These are phyloP conservation scores for Oostethus manadensis DNA, from an alignment of 2,113 vertebrate genomes.

Conservation along the genomic window DNA sequence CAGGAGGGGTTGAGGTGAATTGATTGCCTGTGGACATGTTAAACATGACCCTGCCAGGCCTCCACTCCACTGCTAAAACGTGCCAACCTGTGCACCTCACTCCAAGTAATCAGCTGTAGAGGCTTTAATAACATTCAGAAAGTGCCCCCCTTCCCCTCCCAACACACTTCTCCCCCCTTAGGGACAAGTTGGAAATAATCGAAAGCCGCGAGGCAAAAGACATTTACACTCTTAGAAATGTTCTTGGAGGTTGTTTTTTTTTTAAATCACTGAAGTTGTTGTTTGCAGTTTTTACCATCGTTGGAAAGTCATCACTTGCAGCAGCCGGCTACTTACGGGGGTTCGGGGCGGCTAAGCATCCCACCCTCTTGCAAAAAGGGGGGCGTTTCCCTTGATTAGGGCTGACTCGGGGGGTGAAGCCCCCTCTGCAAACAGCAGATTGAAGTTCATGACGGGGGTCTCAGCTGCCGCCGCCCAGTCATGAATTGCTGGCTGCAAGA, in stretches of 20 bases:
- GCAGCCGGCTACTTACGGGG: constrained; percentile 69
- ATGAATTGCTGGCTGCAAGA: constrained; percentile 91
- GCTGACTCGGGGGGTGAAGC: constrained; percentile 73
- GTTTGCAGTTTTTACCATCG: constrained; percentile 49
- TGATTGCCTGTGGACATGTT: constrained; percentile 84
- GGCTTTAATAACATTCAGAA: constrained; percentile 80
- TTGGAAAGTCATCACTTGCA: constrained; percentile 70
- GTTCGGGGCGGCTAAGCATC: constrained; percentile 66
- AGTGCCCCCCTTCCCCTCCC: constrained; percentile 31
- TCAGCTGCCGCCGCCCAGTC: constrained; percentile 88
- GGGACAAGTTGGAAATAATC: constrained; percentile 77
- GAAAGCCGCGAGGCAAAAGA: constrained; percentile 70
- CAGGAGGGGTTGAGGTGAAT: constrained; percentile 80
- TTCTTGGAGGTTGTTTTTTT: too few relatives aligned
- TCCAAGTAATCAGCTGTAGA: constrained; percentile 75
- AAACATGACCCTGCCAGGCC: constrained; percentile 79
- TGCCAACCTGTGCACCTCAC: constrained; percentile 70
- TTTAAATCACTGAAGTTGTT: constrained; percentile 46
- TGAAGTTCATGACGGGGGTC: constrained; percentile 86
- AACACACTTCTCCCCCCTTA: constrained; percentile 44
- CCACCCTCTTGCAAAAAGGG: constrained; percentile 70
- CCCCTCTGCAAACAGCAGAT: constrained; percentile 78
- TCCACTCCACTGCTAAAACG: constrained; percentile 71
- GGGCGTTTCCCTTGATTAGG: constrained; percentile 77
- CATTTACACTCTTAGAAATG: constrained; percentile 50